A percentile compares a stretch with the other conserved stretches of the same genome.
Evolutionary conservation across 2,888 invertebrate genomes (phyloP).

Genomic region (Lobophora halterata): DNA sequence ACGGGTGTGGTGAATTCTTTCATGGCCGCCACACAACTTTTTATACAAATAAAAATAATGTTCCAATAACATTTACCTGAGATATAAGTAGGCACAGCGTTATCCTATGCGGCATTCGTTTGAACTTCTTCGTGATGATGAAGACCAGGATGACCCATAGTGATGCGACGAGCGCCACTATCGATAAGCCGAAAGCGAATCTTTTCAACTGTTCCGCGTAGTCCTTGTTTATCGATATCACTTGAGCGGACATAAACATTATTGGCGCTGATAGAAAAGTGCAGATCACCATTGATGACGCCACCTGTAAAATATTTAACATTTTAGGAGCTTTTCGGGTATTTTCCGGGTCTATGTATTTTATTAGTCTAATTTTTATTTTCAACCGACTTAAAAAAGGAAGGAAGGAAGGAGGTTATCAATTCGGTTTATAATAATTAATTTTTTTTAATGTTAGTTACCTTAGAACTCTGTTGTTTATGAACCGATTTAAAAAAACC

Average conservation of each 20-base stretch:
- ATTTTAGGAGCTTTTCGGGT: too few relatives aligned
- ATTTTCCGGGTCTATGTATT: too few relatives aligned
- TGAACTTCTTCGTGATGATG: conserved; percentile 86
- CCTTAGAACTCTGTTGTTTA: too few relatives aligned
- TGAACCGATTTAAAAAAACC: too few relatives aligned
- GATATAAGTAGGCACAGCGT: conserved; percentile 89
- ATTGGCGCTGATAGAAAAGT: conserved; percentile 96
- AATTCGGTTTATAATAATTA: too few relatives aligned
- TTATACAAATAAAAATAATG: too few relatives aligned
- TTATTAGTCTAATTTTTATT: too few relatives aligned
- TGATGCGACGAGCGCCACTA: conserved; percentile 87
- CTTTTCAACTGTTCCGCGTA: conserved; percentile 88
- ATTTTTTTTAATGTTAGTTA: too few relatives aligned
- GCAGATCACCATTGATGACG: conserved; percentile 96
- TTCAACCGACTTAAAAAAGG: too few relatives aligned
- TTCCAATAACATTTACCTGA: conserved; percentile 87
- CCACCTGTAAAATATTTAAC: conserved; percentile 85
- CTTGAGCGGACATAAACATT: conserved; percentile 97
- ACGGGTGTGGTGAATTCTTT: too few relatives aligned
- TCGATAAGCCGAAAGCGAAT: conserved; percentile 92
- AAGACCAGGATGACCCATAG: conserved; percentile 90
- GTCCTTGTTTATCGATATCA: conserved; percentile 91
- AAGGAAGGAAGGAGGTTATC: too few relatives aligned
- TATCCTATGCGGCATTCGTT: conserved; percentile 89
- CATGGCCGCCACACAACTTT: too few relatives aligned